phyloP scores from a whole-genome alignment of 1,140 invertebrate genomes.

The Drosophila ogumai region DNA sequence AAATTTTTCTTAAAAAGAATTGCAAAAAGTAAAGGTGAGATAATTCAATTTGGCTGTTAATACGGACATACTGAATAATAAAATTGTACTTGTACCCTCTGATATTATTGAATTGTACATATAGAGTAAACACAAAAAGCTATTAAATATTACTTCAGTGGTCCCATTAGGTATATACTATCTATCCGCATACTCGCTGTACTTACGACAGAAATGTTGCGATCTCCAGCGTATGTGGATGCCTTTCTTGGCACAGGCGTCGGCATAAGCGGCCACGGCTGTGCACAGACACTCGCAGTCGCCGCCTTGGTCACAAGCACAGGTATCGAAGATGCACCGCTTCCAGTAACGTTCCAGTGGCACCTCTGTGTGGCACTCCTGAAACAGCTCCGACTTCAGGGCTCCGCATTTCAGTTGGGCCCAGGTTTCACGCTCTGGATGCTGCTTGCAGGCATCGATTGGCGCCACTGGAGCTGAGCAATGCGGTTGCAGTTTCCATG shows the following conservation, averaged over 20 bases:
- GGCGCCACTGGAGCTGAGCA: slow-evolving; percentile 87
- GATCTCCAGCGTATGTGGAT: slow-evolving; percentile 92
- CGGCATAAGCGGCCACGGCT: slow-evolving; percentile 93
- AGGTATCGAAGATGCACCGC: slow-evolving; percentile 92
- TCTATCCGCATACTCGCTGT: neutral
- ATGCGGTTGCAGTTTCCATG: slow-evolving; percentile 93
- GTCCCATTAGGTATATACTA: too few species aligned
- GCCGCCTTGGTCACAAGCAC: slow-evolving; percentile 94
- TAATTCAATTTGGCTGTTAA: too few species aligned
- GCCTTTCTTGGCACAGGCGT: slow-evolving; percentile 90
- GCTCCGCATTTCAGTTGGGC: slow-evolving; percentile 90
- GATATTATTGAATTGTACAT: too few species aligned
- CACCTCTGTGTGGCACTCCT: slow-evolving; percentile 92
- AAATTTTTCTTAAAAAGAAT: neutral
- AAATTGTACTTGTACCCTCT: neutral
- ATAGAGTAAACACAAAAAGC: too few species aligned
- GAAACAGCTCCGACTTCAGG: slow-evolving; percentile 90
- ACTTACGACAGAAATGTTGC: slow-evolving; percentile 93
- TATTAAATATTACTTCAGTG: too few species aligned
- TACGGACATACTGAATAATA: neutral
- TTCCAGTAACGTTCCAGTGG: slow-evolving; percentile 88
- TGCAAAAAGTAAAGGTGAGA: too few species aligned
- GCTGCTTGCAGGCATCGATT: slow-evolving; percentile 89
- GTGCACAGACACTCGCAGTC: slow-evolving; percentile 96
- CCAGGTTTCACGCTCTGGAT: slow-evolving; percentile 92